phyloP scores from a whole-genome alignment of 2,888 invertebrate species.

The Argyra leucocephala region DNA sequence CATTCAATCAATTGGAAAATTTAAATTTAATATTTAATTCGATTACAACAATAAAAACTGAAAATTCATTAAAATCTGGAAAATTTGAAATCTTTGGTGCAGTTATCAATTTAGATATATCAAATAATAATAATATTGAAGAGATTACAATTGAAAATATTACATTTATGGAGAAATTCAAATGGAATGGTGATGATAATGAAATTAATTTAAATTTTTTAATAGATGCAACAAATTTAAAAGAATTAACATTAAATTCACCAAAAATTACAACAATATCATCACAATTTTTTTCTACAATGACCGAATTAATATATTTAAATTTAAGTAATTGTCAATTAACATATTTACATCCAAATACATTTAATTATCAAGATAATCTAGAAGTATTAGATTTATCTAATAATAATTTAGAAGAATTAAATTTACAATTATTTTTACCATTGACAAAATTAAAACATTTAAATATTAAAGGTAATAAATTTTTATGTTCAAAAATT shows the following conservation, averaged over 20 bases:
- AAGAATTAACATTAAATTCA: neutral
- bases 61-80: neutral
- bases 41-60: neutral
- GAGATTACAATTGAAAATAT: neutral
- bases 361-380: neutral
- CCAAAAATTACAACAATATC: neutral
- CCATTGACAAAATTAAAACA: conserved; percentile 1
- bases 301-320: neutral
- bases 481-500: neutral
- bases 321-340: conserved; percentile 1
- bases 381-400: conserved; percentile 7
- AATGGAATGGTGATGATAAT: neutral
- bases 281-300: neutral
- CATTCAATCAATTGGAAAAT: neutral
- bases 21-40: neutral
- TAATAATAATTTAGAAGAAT: conserved; percentile 1
- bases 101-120: neutral
- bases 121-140: neutral
- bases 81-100: neutral
- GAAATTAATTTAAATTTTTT: neutral
- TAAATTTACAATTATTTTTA: neutral
- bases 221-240: neutral
- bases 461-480: neutral
- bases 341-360: neutral
- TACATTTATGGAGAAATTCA: neutral